Base-by-base conservation (phyloP, 2,888 invertebrate genomes). In the Galerucella pusilla region DNA sequence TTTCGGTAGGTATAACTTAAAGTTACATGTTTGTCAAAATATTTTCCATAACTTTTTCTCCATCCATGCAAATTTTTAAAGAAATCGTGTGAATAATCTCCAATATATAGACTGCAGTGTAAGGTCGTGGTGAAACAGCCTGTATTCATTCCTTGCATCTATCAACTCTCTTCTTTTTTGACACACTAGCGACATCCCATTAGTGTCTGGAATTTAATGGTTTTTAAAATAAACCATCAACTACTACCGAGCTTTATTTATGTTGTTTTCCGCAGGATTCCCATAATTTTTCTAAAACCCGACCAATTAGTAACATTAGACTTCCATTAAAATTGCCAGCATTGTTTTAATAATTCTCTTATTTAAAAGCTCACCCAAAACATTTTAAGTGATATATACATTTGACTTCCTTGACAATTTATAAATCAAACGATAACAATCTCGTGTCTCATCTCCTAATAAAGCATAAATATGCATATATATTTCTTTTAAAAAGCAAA, bases 401-500 rank as follows among this genome's bases (percentile, higher is more conserved):
- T 79, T 77, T 77, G 74, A 78, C 73, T 77, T 68, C 63, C 60
- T 64, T 73, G 79, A 78, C 76, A 77, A 76, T 76, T 72, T 75
- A 80, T 80, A 81, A 80, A 82, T 82, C 80, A 80, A 75, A 77
- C 75, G 84, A 84, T 84, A 82, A 83, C 78, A 79, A 84, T 84
- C 84, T 82, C 57, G 70, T 79, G 82, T 81, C 81, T 77, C 81
- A 73, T 81, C 80, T 80, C 83, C 82, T 82, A 82, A 84, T 84
- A 84, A 83, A 83, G 81, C 77, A 84, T 83, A 84, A 83, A 83
- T 83, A 83, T 83, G 83, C 83, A 83, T 83, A 82, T 79, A 76
- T 75, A 81, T 80, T 79, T 79, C 79, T 84, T 83, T 42, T 78
- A 79, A 81, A 80, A 81, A 81, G 81, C 80, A 82, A 84, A 84